Conservation (phyloP, 2,797 vertebrate species). For the Spea hammondii region DNA sequence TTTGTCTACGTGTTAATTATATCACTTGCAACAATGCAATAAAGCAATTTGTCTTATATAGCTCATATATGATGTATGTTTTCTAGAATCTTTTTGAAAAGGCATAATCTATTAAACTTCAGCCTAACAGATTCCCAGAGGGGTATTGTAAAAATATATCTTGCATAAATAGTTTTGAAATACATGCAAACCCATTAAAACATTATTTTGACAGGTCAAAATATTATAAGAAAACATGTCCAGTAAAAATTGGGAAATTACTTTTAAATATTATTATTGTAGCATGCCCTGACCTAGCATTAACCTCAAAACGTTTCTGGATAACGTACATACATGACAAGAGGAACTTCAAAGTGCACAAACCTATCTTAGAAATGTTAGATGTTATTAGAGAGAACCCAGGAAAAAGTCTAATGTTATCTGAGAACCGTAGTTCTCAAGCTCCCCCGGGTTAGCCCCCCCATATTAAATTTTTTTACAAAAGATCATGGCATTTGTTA, state of each 20-base stretch:
- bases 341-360: slow-evolving; percentile 20
- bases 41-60: no score
- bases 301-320: slow-evolving; percentile 35
- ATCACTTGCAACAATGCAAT: no score
- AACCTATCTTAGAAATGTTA: slow-evolving; percentile 33
- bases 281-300: slow-evolving; percentile 12
- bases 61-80: no score
- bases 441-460: no score
- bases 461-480: no score
- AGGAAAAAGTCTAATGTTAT: slow-evolving; percentile 27
- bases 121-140: no score
- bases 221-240: not conserved
- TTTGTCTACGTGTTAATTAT: no score
- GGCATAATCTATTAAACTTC: no score
- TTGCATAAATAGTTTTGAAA: not conserved
- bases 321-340: slow-evolving; percentile 28
- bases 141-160: no score
- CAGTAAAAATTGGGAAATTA: not conserved
- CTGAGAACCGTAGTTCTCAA: slow-evolving; percentile 21
- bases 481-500: no score
- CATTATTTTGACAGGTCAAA: not conserved
- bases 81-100: no score
- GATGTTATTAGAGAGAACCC: slow-evolving; percentile 15
- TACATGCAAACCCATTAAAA: not conserved
- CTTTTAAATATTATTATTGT: not conserved